Conservation (phyloP, 2,888 invertebrate genomes). For the Ctenicera cuprea region DNA sequence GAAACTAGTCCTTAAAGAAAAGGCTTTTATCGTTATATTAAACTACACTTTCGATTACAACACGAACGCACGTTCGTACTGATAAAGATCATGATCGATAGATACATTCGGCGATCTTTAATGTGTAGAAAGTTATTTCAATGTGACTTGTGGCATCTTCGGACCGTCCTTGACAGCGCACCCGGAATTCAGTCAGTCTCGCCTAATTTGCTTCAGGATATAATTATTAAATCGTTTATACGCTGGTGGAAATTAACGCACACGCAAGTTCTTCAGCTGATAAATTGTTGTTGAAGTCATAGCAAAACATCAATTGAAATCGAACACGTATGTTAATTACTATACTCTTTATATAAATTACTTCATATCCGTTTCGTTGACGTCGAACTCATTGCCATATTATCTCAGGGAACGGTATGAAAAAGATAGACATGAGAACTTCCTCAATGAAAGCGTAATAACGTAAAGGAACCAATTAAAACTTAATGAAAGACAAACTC, state of each 20-base stretch:
- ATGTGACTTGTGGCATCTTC: conserved; percentile 28
- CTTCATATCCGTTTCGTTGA: conserved; percentile 21
- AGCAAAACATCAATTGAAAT: conserved; percentile 10
- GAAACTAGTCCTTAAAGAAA: too few species aligned
- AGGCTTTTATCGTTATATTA: too few species aligned
- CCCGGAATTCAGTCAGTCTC: conserved; percentile 36
- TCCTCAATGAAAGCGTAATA: background rate
- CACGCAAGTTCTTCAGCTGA: conserved; percentile 20
- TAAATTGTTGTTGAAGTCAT: conserved; percentile 17
- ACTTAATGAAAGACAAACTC: too few species aligned
- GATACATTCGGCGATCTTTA: conserved; percentile 14
- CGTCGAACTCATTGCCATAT: conserved; percentile 11
- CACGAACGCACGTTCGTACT: background rate
- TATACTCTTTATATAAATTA: conserved; percentile 7
- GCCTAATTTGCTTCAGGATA: conserved; percentile 29
- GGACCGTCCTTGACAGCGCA: conserved; percentile 26
- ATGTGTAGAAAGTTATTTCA: conserved; percentile 31
- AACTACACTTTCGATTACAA: too few species aligned
- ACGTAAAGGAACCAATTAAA: too few species aligned
- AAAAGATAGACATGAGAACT: background rate
- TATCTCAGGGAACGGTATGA: background rate
- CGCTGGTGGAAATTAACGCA: conserved; percentile 11
- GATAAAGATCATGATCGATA: conserved; percentile 8
- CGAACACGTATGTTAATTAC: conserved; percentile 14
- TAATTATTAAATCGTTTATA: conserved; percentile 18